These are phyloP conservation scores for Phasianus colchicus DNA, from an alignment of 2,113 vertebrate genomes.

Conservation along the genomic window DNA sequence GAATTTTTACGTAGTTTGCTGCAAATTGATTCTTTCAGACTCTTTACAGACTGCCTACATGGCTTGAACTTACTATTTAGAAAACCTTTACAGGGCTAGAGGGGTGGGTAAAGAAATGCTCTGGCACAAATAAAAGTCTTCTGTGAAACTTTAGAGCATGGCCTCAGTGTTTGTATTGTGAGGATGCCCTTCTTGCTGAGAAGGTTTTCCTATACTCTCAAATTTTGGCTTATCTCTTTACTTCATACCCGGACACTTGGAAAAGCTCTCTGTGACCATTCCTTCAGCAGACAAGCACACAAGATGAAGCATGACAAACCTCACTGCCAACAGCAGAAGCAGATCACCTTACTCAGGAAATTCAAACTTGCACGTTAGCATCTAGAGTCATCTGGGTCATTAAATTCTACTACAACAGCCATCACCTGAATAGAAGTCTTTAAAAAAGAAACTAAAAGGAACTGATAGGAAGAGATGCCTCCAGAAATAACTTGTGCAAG, in stretches of 20 bases:
- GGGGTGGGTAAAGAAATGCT: not conserved
- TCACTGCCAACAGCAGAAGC: not conserved
- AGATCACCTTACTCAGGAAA: not conserved
- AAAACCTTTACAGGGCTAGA: not conserved
- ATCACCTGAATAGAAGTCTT: fast-evolving
- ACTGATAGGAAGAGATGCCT: not conserved
- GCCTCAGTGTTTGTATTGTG: not conserved
- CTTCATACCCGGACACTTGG: not conserved
- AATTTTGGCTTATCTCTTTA: not conserved
- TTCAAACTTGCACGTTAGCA: not conserved
- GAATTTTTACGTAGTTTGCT: not conserved
- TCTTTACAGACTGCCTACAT: not conserved
- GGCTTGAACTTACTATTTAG: not conserved
- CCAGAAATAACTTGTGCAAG: not conserved
- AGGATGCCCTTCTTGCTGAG: not conserved
- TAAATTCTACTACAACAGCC: not conserved
- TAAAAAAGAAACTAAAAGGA: not conserved
- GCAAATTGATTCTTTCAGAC: not conserved
- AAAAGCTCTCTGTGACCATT: not conserved
- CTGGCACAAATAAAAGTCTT: not conserved
- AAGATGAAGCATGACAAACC: not conserved
- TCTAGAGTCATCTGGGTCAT: not conserved
- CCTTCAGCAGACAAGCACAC: not conserved
- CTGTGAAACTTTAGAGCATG: not conserved
- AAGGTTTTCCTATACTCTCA: not conserved